Conservation (phyloP, 2,797 vertebrate genomes). For the Molossus molossus region DNA sequence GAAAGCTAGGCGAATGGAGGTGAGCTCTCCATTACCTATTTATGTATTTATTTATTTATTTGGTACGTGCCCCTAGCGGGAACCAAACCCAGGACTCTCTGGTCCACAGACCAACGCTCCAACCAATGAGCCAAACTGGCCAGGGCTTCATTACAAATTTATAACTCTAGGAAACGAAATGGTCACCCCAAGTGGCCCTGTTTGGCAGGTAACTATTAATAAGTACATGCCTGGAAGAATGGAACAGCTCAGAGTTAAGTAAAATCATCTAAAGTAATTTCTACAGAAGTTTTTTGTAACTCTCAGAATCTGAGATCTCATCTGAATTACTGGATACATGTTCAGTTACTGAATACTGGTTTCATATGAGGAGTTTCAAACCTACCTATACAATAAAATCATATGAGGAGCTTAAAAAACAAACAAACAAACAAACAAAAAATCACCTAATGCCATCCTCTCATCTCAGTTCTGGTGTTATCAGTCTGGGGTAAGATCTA, state of each 20-base stretch:
- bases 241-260: background rate
- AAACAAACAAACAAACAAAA: background rate
- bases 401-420: background rate
- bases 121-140: no score
- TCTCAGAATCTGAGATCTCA: background rate
- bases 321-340: background rate
- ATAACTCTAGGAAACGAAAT: conserved; percentile 13
- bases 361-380: conserved; percentile 54
- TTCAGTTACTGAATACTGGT: background rate
- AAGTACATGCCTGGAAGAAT: background rate
- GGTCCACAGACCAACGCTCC: no score
- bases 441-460: background rate
- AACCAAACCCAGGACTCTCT: no score
- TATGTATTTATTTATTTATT: no score
- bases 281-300: background rate
- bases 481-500: background rate
- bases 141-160: background rate
- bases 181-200: background rate
- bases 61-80: no score
- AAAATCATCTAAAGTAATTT: conserved; percentile 29
- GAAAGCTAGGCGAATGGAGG: background rate
- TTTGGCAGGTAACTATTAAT: background rate
- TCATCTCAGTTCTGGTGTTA: background rate
- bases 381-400: conserved; percentile 18
- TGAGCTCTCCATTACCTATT: background rate